These are phyloP conservation scores for Pinna nobilis DNA, from an alignment of 1,140 invertebrate genomes.

Conservation along the genomic window DNA sequence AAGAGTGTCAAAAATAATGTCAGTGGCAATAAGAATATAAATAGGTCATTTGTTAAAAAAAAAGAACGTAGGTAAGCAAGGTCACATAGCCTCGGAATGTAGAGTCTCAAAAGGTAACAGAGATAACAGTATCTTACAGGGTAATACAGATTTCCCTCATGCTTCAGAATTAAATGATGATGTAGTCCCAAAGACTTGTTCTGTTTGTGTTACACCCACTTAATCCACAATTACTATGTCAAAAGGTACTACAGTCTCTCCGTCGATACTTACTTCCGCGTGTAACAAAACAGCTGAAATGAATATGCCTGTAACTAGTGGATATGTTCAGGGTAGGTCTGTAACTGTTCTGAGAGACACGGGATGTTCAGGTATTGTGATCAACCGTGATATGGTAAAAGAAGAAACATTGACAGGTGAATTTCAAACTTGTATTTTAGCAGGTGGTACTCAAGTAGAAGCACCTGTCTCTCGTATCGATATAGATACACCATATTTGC, in stretches of 20 bases:
- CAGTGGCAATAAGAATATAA: neutral
- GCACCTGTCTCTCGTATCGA: neutral
- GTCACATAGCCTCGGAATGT: neutral
- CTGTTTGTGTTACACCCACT: neutral
- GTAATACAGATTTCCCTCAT: neutral
- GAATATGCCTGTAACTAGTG: neutral
- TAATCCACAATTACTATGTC: neutral
- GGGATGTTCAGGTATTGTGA: neutral
- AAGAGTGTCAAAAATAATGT: neutral
- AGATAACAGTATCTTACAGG: neutral
- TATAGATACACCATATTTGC: slow-evolving; percentile 3
- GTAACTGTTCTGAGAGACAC: neutral
- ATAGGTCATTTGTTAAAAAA: neutral
- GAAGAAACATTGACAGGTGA: neutral
- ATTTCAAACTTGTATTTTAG: neutral
- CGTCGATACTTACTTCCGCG: neutral
- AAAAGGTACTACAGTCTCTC: too few relatives aligned
- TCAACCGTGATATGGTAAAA: neutral
- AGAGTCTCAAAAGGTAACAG: neutral
- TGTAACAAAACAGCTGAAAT: neutral
- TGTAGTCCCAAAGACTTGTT: neutral
- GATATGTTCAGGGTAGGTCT: neutral
- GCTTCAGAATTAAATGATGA: neutral
- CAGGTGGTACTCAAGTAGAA: neutral
- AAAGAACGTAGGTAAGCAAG: too few relatives aligned